These are phyloP conservation scores for Adineta ricciae DNA, from an alignment of 2,888 invertebrate species.

Conservation along the genomic window DNA sequence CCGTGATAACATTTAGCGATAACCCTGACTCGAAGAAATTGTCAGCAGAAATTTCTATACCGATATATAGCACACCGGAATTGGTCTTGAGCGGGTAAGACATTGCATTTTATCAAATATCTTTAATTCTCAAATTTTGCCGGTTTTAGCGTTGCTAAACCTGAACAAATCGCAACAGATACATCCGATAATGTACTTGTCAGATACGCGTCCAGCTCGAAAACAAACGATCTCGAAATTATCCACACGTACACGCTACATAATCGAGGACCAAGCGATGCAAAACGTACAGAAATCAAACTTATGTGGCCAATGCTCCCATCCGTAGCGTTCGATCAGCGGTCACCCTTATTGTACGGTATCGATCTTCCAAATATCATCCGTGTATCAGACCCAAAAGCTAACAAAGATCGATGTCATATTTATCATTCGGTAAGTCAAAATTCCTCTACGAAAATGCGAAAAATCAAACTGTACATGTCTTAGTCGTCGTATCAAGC, in stretches of 20 bases:
- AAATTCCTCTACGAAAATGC: too few relatives aligned
- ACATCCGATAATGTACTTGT: background rate
- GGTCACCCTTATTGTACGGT: background rate
- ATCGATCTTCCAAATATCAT: conserved; percentile 1
- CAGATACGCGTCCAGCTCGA: background rate
- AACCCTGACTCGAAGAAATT: background rate
- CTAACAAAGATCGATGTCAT: conserved; percentile 2
- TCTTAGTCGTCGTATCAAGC: background rate
- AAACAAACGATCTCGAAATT: background rate
- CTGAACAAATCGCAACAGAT: background rate
- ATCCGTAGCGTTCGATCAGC: background rate
- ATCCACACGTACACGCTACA: conserved; percentile 2
- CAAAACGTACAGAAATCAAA: background rate
- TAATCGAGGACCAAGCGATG: conserved; percentile 3
- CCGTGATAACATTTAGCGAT: background rate
- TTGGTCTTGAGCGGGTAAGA: background rate
- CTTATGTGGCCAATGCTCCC: background rate
- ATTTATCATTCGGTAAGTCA: background rate
- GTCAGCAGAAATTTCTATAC: background rate
- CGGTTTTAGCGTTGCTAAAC: background rate
- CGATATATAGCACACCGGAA: background rate
- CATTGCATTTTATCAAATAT: background rate
- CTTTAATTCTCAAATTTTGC: background rate
- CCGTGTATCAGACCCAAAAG: background rate
- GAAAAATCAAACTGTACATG: too few relatives aligned